A percentile compares a stretch with the other conserved stretches of the same genome.
Conservation (phyloP, 2,888 invertebrate genomes). For the Andrena bucephala region DNA sequence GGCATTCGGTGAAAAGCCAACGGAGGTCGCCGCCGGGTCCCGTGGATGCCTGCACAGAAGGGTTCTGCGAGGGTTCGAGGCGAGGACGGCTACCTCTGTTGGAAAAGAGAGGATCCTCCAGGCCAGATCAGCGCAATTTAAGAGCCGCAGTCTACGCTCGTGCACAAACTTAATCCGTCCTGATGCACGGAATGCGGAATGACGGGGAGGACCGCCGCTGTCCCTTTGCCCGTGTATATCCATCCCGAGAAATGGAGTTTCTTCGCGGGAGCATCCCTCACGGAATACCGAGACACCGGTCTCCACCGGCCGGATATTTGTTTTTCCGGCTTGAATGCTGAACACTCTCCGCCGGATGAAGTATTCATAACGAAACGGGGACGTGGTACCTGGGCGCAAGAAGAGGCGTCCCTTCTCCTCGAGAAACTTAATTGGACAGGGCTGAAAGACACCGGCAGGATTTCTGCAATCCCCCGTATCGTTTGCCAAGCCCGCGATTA, state of each 20-base stretch:
- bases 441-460: conserved; percentile 36
- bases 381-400: conserved; percentile 11
- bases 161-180: conserved; percentile 72
- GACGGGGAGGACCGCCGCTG: conserved; percentile 47
- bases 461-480: neutral
- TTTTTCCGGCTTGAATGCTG: conserved; percentile 61
- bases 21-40: neutral
- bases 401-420: conserved; percentile 2
- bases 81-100: conserved; percentile 2
- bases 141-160: conserved; percentile 59
- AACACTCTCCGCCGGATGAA: conserved; percentile 54
- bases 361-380: conserved; percentile 59
- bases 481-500: conserved; percentile 23
- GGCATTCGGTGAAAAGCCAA: conserved; percentile 36
- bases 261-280: conserved; percentile 25
- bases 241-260: conserved; percentile 56
- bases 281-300: conserved; percentile 55
- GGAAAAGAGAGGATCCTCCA: neutral
- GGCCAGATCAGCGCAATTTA: conserved; percentile 71
- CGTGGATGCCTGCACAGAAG: conserved; percentile 20
- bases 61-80: conserved; percentile 8
- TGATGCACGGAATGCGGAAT: conserved; percentile 67
- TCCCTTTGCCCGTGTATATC: conserved; percentile 39
- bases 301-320: conserved; percentile 56
- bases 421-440: conserved; percentile 60